Evolutionary conservation across 1,140 invertebrate genomes (phyloP), one percentile per base, ranked within the genome.

Genomic region (Drosophila kepulauana): DNA sequence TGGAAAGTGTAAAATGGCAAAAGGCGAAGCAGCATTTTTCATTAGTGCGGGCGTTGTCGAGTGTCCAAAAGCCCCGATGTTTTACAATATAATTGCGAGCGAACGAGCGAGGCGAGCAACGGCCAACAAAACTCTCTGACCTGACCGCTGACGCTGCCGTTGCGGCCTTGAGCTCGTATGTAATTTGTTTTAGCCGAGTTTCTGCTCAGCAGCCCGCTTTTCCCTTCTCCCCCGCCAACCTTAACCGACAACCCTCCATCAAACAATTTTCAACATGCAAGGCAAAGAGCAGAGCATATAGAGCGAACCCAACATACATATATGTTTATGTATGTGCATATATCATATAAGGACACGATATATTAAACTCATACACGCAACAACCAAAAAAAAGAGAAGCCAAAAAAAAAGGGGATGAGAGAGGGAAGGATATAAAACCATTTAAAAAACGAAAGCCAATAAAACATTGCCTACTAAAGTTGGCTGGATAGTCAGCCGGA

Each of bases 41-140:
- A 86, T 86, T 86, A 80, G 78, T 77, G 66, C 72, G 79, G 66
- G 75, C 66, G 82, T 67, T 56, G 57, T 72, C 56, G 63, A 64
- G 68, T 61, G 41, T 16, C 68, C 56, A 59, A 58, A 71, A 65
- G 70, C 48, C 64, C 56, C 56, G 57, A 71, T 77, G 61, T 78
- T 79, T 81, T 70, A 88, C 84, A 88, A 89, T 88, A 69, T 88
- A 88, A 88, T 88, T 88, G 80, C 84, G 45, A 82, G 69, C 46
- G 51, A 64, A 25, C 20, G 20, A 10, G 35, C 35, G 35, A 38
- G 33, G 62, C 73, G 43, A 70, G 62, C 73, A 54, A 70, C 65
- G 63, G 66, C 70, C 78, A 86, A 82, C 66, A 84, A 70, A 76
- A 63, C 63, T 57, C 69, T 78, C 65, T 54, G 73, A 76, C 72